Evolutionary conservation across 1,140 invertebrate species (phyloP).

Genomic region (Caenorhabditis elegans): DNA sequence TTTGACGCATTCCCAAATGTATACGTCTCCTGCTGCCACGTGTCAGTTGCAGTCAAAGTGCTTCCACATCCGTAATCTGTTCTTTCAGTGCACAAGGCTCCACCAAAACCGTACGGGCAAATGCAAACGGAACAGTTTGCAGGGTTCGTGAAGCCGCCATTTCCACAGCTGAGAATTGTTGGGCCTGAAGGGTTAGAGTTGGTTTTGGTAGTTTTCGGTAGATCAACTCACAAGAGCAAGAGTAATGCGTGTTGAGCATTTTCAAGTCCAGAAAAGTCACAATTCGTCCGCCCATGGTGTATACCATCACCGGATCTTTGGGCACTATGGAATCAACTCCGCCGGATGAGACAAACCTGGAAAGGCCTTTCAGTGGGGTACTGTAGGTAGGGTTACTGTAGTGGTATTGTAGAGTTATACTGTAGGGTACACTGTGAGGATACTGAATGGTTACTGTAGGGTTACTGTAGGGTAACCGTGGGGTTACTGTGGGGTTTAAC

Average conservation of each 20-base stretch:
- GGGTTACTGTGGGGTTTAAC: too few relatives aligned
- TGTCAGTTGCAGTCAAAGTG: neutral
- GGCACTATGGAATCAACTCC: constrained; percentile 24
- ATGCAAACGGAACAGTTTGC: neutral
- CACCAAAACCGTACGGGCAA: constrained; percentile 36
- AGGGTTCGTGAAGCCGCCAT: constrained; percentile 28
- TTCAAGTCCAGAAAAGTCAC: constrained; percentile 18
- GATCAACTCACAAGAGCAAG: neutral
- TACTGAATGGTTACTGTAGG: too few relatives aligned
- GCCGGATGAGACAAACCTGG: neutral
- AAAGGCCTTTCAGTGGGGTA: too few relatives aligned
- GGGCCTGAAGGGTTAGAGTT: neutral
- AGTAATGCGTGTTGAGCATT: constrained; percentile 28
- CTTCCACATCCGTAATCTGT: constrained; percentile 32
- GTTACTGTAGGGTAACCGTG: too few relatives aligned
- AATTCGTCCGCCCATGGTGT: constrained; percentile 30
- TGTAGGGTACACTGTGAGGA: too few relatives aligned
- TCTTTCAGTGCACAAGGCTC: constrained; percentile 7
- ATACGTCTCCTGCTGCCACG: neutral
- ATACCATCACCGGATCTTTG: neutral
- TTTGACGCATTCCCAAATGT: neutral
- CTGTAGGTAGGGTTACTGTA: too few relatives aligned
- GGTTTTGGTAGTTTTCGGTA: neutral
- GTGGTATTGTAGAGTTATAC: too few relatives aligned
- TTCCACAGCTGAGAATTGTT: neutral